These are phyloP conservation scores for Odocoileus virginianus DNA, from an alignment of 2,113 vertebrate genomes.

Conservation along the genomic window DNA sequence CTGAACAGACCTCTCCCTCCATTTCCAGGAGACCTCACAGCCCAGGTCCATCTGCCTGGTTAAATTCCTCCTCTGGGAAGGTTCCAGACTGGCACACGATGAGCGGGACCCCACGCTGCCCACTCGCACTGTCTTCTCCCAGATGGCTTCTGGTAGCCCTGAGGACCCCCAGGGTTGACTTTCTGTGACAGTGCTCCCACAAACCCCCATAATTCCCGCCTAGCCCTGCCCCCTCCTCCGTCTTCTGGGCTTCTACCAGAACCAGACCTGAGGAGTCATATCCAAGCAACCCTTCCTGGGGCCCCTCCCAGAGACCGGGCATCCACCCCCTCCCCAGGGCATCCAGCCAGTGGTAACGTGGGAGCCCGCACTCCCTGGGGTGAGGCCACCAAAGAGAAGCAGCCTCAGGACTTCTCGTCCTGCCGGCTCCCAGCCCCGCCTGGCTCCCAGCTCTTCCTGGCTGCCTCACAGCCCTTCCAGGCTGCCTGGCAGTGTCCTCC, in stretches of 20 bases:
- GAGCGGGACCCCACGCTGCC: neutral
- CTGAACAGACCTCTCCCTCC: neutral
- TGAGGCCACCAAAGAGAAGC: neutral
- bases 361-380: fast-evolving
- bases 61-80: neutral
- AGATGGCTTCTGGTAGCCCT: fast-evolving
- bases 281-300: neutral
- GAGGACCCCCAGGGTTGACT: neutral
- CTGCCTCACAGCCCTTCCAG: neutral
- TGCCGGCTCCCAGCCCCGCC: neutral
- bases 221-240: neutral
- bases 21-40: neutral
- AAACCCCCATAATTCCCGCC: neutral
- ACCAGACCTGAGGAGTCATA: neutral
- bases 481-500: neutral
- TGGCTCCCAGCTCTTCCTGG: neutral
- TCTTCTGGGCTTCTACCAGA: neutral
- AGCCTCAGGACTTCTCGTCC: neutral
- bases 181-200: neutral
- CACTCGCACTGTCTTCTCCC: neutral
- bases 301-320: neutral
- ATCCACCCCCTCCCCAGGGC: neutral
- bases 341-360: neutral
- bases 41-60: neutral
- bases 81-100: fast-evolving